Base-by-base conservation (phyloP, 2,113 vertebrate species). In the Oncorhynchus tshawytscha region DNA sequence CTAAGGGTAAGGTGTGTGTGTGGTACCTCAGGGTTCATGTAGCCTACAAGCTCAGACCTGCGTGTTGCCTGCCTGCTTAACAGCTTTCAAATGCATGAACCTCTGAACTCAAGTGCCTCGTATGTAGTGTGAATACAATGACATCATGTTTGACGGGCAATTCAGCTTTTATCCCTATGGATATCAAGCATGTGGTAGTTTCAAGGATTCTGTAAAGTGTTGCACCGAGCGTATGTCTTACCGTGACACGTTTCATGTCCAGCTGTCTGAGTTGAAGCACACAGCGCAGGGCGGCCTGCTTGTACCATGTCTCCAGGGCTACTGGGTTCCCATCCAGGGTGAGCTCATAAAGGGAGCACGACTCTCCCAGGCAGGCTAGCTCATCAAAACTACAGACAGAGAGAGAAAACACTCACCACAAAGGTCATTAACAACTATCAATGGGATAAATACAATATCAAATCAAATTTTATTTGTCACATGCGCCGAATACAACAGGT, bases 291-390 rank as follows among this genome's bases (percentile, higher is more conserved):
- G 95, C 86, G 6, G 95, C 96, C 90, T 95, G 96, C 89, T 95
- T 99, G 97, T 99, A 99, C 95, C 97, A 99, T 97, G 97, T 94
- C 96, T 99, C 97, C 94, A 96, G 95, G 88, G 96, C 96, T 95
- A 99, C 95, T 77, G 97, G 96, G 85, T 99, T 99, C 94, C 97
- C 97, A 97, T 99, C 97, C 94, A 99, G 95, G 82, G 96, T 95
- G 92, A 99, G 95, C 92, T 99, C 97, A 81, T 94, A 95, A 84
- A 99, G 94, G 89, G 95, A 95, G 78, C 89, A 78, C 1, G 93
- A 96, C 79, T 96, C 93, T 85, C 94, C 94, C 60, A 98, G 94
- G 91, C 95, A 97, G 93, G 92, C 90, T 87, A 99, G 94, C 91
- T 95, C 96, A 86, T 96, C 93, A 88, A 97, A 95, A 90, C 98